Base-by-base conservation (phyloP, 2,113 vertebrate species). In the Eublepharis macularius region DNA sequence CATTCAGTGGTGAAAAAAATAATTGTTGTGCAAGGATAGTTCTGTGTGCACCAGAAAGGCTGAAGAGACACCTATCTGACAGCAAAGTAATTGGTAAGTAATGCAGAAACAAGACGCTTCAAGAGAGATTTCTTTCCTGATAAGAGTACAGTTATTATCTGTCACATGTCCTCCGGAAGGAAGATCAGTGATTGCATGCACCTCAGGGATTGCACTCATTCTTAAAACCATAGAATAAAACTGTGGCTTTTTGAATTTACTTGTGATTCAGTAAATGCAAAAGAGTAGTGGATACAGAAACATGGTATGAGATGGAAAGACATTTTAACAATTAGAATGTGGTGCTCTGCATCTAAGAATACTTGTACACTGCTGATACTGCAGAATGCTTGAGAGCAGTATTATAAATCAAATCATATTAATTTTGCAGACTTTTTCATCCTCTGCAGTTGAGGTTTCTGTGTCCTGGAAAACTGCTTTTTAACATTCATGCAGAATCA, bases 321-420 rank as follows among this genome's bases (percentile, higher is more conserved):
- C 4, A 49, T 10, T 41, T 39, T 76, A 0, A 0, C 10, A 3
- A 1, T 21, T 69, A 4, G 43, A 29, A 0, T 0, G 21, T 80
- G 0, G 0, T 29, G 17, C 51, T 49, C 11, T 1, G 39, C 69
- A 78, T 4, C 3, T 16, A 49, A 26, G 11, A 9, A 49, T 0
- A 0, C 0, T 43, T 36, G 32, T 16, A 10, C 29, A 19, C 2
- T 3, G 47, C 4, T 1, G 36, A 76, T 21, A 29, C 81, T 63
- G 41, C 76, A 66, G 2, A 66, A 26, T n/a, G 80, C 16, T 10
- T 65, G 54, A 32, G 39, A 57, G n/a, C 26, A 78, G 32, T 60
- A 43, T 41, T 60, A 60, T 36, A 78, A 63, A 36, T 26, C 4
- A 63, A 26, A 32, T 19, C 7, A 26, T 41, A 41, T 29, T 60